Conservation (phyloP, 92 coral and sea anemone species). For the Epizoanthus stellaris region DNA sequence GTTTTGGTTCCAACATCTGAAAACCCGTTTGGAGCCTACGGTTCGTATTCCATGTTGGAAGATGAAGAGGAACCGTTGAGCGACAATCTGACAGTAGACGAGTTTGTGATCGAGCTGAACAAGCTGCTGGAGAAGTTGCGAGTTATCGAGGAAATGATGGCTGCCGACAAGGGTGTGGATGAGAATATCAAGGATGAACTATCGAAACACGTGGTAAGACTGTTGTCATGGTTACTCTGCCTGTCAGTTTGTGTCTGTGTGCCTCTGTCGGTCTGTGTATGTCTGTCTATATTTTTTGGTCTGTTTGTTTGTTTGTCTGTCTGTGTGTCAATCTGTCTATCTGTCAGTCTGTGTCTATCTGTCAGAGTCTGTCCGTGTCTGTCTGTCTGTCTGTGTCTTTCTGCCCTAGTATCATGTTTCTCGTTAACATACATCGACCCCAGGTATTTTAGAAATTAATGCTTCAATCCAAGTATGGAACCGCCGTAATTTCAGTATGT, state of each 20-base stretch:
- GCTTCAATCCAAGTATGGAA: no score
- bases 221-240: background rate
- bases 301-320: background rate
- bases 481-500: no score
- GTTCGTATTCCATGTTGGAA: conserved; percentile 60
- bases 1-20: background rate
- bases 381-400: background rate
- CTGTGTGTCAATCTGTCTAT: no score
- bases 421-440: no score
- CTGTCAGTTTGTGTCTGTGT: no score
- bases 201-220: conserved; percentile 95
- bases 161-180: conserved; percentile 60
- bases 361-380: no score
- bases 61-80: conserved; percentile 71
- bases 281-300: background rate
- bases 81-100: conserved; percentile 79
- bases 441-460: no score
- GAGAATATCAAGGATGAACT: conserved; percentile 84
- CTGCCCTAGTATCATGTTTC: background rate
- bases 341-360: no score
- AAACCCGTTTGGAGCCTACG: conserved; percentile 25
- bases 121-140: conserved; percentile 87
- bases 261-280: background rate
- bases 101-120: conserved; percentile 84
- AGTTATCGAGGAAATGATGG: conserved; percentile 89